These are phyloP conservation scores for Tipula helvola DNA, from an alignment of 2,888 invertebrate species.

Conservation along the genomic window DNA sequence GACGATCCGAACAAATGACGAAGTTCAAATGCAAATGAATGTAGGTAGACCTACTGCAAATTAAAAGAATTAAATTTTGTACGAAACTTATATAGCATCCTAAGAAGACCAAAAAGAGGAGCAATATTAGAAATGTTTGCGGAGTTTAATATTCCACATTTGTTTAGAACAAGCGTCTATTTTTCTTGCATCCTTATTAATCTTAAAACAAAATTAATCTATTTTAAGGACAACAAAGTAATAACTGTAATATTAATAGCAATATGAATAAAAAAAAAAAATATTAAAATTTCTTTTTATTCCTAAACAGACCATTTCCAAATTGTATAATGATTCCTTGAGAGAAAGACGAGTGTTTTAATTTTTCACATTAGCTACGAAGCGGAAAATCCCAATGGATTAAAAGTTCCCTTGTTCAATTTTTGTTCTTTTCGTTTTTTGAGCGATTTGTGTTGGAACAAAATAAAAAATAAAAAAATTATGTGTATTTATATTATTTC, in stretches of 20 bases:
- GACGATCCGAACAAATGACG: too few species aligned
- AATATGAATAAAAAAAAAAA: neutral
- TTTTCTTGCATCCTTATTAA: neutral
- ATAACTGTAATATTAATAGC: neutral
- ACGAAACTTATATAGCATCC: too few species aligned
- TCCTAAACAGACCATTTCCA: neutral
- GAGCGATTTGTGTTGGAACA: constrained; percentile 7
- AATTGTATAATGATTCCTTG: neutral
- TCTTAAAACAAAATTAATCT: neutral
- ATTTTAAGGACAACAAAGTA: neutral
- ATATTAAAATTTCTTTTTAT: neutral
- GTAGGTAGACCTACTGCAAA: too few species aligned
- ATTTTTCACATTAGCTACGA: constrained; percentile 12
- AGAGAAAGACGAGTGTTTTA: neutral
- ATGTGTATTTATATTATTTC: neutral
- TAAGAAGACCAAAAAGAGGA: too few species aligned
- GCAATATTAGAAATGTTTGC: too few species aligned
- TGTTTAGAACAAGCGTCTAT: too few species aligned
- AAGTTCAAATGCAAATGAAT: too few species aligned
- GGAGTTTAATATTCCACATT: too few species aligned
- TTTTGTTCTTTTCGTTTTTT: neutral
- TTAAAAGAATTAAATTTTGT: too few species aligned
- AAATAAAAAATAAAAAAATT: neutral
- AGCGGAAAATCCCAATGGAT: constrained; percentile 11
- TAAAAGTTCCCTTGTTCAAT: neutral